These are phyloP conservation scores for Tangara arthus DNA, from an alignment of 2,797 vertebrate genomes.

Conservation along the genomic window DNA sequence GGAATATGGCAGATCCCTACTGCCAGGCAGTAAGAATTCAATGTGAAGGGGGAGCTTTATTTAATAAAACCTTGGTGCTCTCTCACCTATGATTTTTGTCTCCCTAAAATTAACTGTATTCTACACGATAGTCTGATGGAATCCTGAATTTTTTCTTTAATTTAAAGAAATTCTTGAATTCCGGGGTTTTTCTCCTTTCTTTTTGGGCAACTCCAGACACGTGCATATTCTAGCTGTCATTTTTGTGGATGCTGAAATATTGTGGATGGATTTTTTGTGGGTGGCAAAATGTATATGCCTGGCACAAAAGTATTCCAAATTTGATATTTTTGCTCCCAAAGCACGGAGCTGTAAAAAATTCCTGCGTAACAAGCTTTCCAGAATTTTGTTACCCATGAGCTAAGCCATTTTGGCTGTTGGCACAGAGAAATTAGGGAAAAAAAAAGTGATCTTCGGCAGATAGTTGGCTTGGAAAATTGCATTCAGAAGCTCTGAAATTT, in stretches of 20 bases:
- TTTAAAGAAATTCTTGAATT: not conserved
- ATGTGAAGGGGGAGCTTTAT: not conserved
- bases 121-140: not conserved
- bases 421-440: not conserved
- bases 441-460: not conserved
- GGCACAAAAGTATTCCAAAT: not conserved
- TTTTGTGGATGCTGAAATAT: not conserved
- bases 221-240: not conserved
- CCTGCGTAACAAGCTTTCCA: not conserved
- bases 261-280: not conserved
- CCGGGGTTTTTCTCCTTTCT: rapidly evolving
- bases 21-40: not conserved
- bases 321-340: not conserved
- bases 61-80: not conserved
- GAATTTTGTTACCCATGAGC: not conserved
- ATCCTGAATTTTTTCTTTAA: not conserved
- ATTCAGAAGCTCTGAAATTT: not conserved
- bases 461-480: not conserved
- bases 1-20: not conserved
- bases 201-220: not conserved
- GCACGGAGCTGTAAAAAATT: not conserved
- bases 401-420: constrained; percentile 11
- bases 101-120: not conserved
- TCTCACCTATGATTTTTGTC: not conserved
- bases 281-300: not conserved